phyloP scores from a whole-genome alignment of 2,113 vertebrate genomes.

The Gobio gobio region DNA sequence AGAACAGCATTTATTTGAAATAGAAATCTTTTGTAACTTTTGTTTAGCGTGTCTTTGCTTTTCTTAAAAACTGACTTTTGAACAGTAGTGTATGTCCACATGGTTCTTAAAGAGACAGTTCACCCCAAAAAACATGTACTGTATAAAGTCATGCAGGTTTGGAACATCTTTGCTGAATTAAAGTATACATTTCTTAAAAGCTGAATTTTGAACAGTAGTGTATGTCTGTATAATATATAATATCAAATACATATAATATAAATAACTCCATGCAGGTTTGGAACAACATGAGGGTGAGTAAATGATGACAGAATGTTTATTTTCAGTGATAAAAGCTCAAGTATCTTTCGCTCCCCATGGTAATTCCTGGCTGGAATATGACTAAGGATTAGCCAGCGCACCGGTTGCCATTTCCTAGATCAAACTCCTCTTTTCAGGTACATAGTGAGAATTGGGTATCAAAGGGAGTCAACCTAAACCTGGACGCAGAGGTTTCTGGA shows the following conservation, averaged over 20 bases:
- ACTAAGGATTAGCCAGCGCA: constrained; percentile 63
- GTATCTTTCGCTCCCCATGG: neutral
- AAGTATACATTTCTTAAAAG: no score
- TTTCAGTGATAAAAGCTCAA: constrained; percentile 11
- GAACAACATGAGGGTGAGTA: neutral
- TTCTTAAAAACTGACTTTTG: neutral
- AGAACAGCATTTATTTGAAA: neutral
- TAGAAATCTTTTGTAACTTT: neutral
- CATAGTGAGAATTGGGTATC: constrained; percentile 70
- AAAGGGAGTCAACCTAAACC: constrained; percentile 63
- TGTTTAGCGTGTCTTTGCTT: neutral
- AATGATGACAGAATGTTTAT: neutral
- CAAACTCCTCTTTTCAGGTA: constrained; percentile 71
- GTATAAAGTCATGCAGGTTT: no score
- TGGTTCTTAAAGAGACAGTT: no score
- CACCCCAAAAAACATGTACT: no score
- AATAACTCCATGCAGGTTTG: neutral
- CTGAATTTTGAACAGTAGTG: no score
- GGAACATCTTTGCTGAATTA: no score
- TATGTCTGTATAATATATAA: no score
- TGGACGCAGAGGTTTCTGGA: constrained; percentile 56
- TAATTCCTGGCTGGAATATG: constrained; percentile 53
- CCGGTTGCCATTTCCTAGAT: constrained; percentile 73
- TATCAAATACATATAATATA: no score
- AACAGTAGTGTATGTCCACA: neutral